phyloP scores from a whole-genome alignment of 2,113 vertebrate species.

The Candoia aspera region DNA sequence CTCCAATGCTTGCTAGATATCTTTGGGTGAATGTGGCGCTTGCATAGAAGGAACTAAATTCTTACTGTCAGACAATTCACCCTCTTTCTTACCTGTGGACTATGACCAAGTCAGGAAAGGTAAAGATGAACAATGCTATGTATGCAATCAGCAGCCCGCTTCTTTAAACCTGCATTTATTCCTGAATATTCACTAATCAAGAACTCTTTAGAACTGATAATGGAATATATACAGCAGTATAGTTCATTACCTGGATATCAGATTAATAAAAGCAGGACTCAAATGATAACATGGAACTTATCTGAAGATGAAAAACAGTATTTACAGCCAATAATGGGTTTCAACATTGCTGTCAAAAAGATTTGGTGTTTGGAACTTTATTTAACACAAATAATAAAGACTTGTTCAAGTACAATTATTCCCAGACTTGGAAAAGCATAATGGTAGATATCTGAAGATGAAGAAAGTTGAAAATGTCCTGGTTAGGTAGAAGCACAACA shows the following conservation, averaged over 20 bases:
- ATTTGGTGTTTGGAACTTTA: neutral
- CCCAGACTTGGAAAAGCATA: neutral
- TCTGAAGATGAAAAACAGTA: neutral
- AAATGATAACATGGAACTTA: neutral
- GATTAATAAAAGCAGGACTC: neutral
- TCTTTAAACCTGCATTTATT: too few relatives aligned
- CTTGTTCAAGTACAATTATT: neutral
- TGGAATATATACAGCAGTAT: neutral
- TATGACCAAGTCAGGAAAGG: too few relatives aligned
- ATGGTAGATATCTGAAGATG: neutral
- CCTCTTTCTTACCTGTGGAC: too few relatives aligned
- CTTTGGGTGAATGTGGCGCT: too few relatives aligned
- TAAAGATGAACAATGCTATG: too few relatives aligned
- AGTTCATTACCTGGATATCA: neutral
- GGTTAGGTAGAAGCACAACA: neutral
- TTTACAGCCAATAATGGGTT: neutral
- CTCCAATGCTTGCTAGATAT: neutral
- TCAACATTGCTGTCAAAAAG: neutral
- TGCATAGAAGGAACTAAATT: too few relatives aligned
- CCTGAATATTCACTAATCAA: too few relatives aligned
- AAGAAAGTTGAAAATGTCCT: neutral
- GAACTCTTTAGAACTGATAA: too few relatives aligned
- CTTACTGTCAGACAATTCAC: too few relatives aligned
- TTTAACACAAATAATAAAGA: neutral
- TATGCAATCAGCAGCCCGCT: too few relatives aligned